These are phyloP conservation scores for Asteroscopus sphinx DNA, from an alignment of 2,888 invertebrate genomes.

Conservation along the genomic window DNA sequence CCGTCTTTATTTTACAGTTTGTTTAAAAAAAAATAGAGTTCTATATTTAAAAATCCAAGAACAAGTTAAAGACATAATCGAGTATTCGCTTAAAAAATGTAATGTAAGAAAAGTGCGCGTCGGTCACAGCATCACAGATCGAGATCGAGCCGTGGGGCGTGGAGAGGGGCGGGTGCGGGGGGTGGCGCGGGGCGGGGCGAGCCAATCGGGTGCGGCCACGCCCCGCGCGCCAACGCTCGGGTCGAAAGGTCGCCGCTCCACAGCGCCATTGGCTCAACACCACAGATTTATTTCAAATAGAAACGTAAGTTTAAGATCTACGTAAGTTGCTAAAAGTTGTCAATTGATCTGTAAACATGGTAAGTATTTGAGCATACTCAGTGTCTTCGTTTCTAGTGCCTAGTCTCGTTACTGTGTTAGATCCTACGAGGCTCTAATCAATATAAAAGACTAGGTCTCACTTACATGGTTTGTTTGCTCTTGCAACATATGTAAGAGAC, in stretches of 20 bases:
- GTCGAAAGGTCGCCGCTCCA: conserved; percentile 82
- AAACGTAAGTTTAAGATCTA: conserved; percentile 27
- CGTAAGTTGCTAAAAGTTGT: conserved; percentile 4
- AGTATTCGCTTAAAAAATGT: conserved; percentile 37
- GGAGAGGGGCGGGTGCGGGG: conserved; percentile 71
- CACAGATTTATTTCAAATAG: conserved; percentile 56
- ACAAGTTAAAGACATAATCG: conserved; percentile 15
- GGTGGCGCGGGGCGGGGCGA: conserved; percentile 69
- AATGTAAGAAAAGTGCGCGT: conserved; percentile 55
- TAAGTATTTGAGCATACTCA: conserved; percentile 6
- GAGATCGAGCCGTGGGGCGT: conserved; percentile 67
- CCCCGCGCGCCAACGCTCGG: conserved; percentile 81
- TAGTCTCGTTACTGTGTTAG: conserved; percentile 1
- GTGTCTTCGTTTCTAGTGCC: too few relatives aligned
- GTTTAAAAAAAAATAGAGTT: conserved; percentile 10
- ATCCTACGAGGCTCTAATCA: background rate
- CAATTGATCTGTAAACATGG: conserved; percentile 14
- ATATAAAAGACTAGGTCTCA: background rate
- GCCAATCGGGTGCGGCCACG: conserved; percentile 87
- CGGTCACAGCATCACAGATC: conserved; percentile 59
- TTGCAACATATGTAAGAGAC: background rate
- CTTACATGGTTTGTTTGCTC: conserved; percentile 8
- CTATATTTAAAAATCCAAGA: conserved; percentile 4
- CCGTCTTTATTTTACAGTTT: conserved; percentile 31
- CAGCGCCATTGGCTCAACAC: conserved; percentile 74